Base-by-base conservation (phyloP, 2,797 vertebrate genomes). In the Avahi laniger region DNA sequence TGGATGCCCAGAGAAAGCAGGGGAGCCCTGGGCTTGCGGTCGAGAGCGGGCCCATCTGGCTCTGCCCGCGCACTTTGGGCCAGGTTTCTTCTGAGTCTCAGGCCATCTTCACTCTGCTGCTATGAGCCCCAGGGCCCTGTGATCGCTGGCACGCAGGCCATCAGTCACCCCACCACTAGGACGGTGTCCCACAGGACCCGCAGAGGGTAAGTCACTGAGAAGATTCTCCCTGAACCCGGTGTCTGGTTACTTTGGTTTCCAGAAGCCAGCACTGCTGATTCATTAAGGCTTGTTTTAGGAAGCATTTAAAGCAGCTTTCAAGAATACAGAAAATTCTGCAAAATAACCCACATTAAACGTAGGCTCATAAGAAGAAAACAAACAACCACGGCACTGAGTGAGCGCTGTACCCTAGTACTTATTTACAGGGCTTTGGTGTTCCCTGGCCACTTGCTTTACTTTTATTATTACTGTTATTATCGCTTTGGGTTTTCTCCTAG, bases 231-330 rank as follows among this genome's bases (percentile, higher is more conserved):
- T 57, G 69, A 54, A 38, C 73, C 22, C 26, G 5, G 5, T 61
- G n/a, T 79, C 79, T 63, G 17, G 48, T n/a, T 46, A 73, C n/a
- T 54, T 35, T 22, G 81, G 76, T 35, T 83, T 52, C 80, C 24
- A 70, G 59, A 86, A 85, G 30, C 63, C 24, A 63, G 61, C 57
- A 50, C 28, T 85, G 52, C 33, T 63, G 33, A 9, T 87, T 89
- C 33, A 24, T n/a, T 22, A 67, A 87, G 48, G 30, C 30, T 80
- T 38, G 2, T 69, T 94, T 87, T 52, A 54, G 69, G 75, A 83
- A 73, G 24, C 50, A 73, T 46, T 67, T 35, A 59, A 84, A 89
- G 86, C 65, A 63, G 41, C 75, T 86, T 85, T 92, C 35, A 48
- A 86, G 30, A 65, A 89, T 41, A 78, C 26, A 41, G 52, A 89